phyloP scores from a whole-genome alignment of 1,140 invertebrate genomes.

The Trinorchestia longiramus region DNA sequence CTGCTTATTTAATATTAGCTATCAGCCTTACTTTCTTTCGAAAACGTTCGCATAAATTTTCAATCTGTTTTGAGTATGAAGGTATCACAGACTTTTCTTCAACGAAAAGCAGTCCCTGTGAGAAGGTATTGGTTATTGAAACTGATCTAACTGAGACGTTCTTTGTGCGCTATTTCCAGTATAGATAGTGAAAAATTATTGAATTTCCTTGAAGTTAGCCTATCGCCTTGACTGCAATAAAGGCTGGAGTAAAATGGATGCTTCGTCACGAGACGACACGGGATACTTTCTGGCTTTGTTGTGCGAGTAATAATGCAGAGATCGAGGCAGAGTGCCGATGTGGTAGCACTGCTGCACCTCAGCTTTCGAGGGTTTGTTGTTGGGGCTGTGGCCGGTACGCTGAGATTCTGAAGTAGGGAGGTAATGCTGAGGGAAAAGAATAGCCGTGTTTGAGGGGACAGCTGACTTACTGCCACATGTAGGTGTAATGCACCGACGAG shows the following conservation, averaged over 20 bases:
- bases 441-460: constrained; percentile 5
- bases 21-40: background rate
- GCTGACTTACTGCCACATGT: background rate
- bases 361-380: background rate
- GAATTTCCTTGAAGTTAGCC: background rate
- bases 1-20: background rate
- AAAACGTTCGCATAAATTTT: background rate
- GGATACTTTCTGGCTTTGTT: constrained; percentile 46
- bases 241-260: constrained; percentile 20
- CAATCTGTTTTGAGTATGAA: background rate
- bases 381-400: background rate
- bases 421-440: constrained; percentile 45
- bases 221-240: constrained; percentile 33
- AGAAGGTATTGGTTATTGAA: background rate
- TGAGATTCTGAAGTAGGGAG: constrained; percentile 26
- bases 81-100: constrained; percentile 7
- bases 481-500: constrained; percentile 25
- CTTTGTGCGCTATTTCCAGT: background rate
- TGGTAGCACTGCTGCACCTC: constrained; percentile 30
- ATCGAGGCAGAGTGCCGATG: constrained; percentile 31
- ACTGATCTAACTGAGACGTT: background rate
- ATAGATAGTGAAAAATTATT: background rate
- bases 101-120: background rate
- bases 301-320: constrained; percentile 39
- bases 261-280: constrained; percentile 24